phyloP scores from a whole-genome alignment of 2,113 vertebrate genomes.

The Ascaphus truei region DNA sequence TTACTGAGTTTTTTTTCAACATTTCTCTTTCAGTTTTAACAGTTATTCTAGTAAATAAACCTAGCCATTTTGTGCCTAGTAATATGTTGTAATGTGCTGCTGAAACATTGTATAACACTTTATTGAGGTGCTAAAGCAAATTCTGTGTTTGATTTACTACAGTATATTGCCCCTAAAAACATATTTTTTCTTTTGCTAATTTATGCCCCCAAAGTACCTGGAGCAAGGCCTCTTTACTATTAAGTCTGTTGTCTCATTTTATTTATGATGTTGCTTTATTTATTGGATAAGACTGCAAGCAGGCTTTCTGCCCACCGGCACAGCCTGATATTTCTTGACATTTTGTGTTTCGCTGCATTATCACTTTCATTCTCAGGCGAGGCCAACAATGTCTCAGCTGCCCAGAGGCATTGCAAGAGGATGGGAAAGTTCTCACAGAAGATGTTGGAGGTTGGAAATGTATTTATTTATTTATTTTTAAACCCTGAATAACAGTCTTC shows the following conservation, averaged over 20 bases:
- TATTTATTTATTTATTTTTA: no score
- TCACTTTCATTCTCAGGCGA: constrained; percentile 11
- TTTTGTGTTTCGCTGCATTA: constrained; percentile 25
- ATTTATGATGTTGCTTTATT: constrained; percentile 27
- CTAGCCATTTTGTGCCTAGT: no score
- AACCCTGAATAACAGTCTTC: constrained; percentile 9
- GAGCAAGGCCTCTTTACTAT: not conserved
- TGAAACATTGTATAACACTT: no score
- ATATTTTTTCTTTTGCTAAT: not conserved
- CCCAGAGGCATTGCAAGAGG: constrained; percentile 9
- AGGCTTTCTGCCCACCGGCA: constrained; percentile 17
- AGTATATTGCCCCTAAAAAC: no score
- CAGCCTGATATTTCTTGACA: constrained; percentile 27
- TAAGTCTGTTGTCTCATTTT: constrained; percentile 12
- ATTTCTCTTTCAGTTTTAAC: no score
- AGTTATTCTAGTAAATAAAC: no score
- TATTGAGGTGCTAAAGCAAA: no score
- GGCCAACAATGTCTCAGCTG: constrained; percentile 20
- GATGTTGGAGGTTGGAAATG: constrained; percentile 7
- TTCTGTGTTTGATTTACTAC: no score
- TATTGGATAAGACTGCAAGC: constrained; percentile 8
- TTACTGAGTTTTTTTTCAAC: no score
- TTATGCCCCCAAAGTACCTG: constrained; percentile 1
- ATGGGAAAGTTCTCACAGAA: constrained; percentile 10
- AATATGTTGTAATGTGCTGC: no score